Evolutionary conservation across 2,797 vertebrate species (phyloP), one percentile per base, ranked within the genome.

Genomic region (Pygocentrus nattereri): DNA sequence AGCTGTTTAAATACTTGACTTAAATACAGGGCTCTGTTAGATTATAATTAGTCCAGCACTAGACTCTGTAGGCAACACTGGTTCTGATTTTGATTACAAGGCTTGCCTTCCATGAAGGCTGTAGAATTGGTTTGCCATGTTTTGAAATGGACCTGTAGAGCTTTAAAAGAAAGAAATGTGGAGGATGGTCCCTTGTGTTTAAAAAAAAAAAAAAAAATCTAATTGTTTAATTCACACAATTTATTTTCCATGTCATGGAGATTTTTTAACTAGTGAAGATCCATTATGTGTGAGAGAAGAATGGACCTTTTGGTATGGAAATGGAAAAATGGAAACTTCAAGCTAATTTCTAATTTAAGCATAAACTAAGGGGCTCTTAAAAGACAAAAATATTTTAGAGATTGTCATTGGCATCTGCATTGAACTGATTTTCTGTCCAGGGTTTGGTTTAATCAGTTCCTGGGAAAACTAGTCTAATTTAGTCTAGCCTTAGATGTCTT

Each of bases 71-170:
- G 74, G 41, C 16, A 71, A 4, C 12, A 49, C 44, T 56, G 58
- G 25, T 80, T 76, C 25, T 82, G 12, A 72, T 58, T 72, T 58
- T 78, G 30, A 74, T 72, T 44, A 21, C 44, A 71, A 68, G 70
- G 84, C 78, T 83, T 80, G 47, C 90, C 93, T 92, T 93, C 92
- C 86, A 83, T 92, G 93, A 93, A 93, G 93, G 92, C 16, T 76
- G 15, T 56, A 21, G 59, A 85, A 79, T 69, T 34, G 41, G 76
- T 54, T 72, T 72, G 23, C 71, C 49, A 76, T 85, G 73, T 61
- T 80, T 76, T 65, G 18, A 65, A 84, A 80, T 74, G 73, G 61
- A 76, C 47, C 31, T 44, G n/a, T 75, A 86, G 18, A 68, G 82
- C 75, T 70, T 72, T 74, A 25, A 30, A 41, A 44, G 64, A 78